These are phyloP conservation scores for Cephus pulcher DNA, from an alignment of 2,888 invertebrate species.

Conservation along the genomic window DNA sequence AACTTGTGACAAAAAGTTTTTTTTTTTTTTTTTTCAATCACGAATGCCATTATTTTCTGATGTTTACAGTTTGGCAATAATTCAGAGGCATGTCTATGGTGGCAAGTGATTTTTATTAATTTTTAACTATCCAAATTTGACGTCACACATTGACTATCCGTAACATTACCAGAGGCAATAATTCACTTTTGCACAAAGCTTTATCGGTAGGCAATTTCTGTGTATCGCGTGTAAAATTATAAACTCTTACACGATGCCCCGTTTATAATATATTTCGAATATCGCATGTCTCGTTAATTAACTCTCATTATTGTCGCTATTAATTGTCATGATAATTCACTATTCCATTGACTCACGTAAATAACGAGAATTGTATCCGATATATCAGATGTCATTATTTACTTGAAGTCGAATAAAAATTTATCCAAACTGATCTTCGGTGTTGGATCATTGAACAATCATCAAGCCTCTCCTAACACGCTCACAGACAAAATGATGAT, in stretches of 20 bases:
- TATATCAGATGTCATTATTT: neutral
- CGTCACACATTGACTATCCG: neutral
- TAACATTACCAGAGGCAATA: conserved; percentile 6
- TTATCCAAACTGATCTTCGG: neutral
- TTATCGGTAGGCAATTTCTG: conserved; percentile 17
- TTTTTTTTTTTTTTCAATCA: neutral
- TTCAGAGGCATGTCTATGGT: neutral
- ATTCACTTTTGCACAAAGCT: conserved; percentile 34
- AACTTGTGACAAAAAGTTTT: neutral
- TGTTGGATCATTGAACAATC: neutral
- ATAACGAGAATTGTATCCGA: neutral
- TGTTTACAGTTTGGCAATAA: neutral
- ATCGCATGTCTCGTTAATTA: neutral
- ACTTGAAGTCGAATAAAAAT: neutral
- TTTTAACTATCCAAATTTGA: neutral
- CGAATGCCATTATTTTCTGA: neutral
- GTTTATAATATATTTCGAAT: neutral
- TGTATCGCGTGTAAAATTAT: neutral
- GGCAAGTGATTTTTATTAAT: neutral
- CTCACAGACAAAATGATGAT: neutral
- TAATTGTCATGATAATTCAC: neutral
- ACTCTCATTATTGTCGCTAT: neutral
- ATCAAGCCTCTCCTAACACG: too few species aligned
- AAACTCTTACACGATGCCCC: neutral
- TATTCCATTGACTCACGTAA: neutral